These are phyloP conservation scores for Gambelia wislizenii DNA, from an alignment of 2,797 vertebrate species.

Conservation along the genomic window DNA sequence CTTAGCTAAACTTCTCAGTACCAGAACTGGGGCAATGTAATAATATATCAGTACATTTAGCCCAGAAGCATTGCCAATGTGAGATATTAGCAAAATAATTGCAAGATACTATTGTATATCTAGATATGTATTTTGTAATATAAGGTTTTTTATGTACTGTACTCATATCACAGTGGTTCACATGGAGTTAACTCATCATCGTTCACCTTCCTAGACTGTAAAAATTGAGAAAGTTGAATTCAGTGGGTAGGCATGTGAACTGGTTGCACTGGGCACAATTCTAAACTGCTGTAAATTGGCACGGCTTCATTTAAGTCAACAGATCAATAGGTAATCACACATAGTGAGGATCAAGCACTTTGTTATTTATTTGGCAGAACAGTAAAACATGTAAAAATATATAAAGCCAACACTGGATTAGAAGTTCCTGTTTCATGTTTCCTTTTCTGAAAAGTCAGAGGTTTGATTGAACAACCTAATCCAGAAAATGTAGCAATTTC, in stretches of 20 bases:
- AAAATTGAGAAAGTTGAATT: neutral
- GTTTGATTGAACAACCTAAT: constrained; percentile 59
- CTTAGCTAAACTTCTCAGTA: neutral
- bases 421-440: constrained; percentile 65
- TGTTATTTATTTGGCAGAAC: constrained; percentile 56
- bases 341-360: neutral
- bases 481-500: constrained; percentile 46
- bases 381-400: constrained; percentile 61
- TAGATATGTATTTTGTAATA: no score
- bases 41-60: neutral
- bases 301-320: neutral
- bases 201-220: neutral
- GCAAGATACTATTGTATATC: neutral
- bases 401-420: constrained; percentile 42
- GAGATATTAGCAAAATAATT: neutral
- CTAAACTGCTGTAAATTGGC: neutral
- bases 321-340: constrained; percentile 6
- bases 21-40: constrained; percentile 40
- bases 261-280: constrained; percentile 22
- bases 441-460: constrained; percentile 60
- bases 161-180: constrained; percentile 62
- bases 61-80: neutral
- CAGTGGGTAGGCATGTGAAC: neutral
- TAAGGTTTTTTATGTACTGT: constrained; percentile 9
- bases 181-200: constrained; percentile 58